These are phyloP conservation scores for Volucella bombylans DNA, from an alignment of 2,888 invertebrate genomes.

Conservation along the genomic window DNA sequence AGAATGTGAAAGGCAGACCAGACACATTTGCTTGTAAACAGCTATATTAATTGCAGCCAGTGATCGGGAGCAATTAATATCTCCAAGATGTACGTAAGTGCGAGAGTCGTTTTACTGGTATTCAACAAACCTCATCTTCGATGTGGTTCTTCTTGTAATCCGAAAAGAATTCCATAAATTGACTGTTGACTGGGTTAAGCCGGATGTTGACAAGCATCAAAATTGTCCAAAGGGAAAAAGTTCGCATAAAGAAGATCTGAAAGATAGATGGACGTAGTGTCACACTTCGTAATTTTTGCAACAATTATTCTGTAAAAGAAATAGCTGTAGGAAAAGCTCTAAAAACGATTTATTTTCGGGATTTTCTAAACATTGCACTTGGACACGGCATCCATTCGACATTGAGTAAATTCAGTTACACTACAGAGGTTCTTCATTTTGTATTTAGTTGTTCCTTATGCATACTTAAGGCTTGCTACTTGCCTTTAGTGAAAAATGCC, in stretches of 20 bases:
- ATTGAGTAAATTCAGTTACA: no score
- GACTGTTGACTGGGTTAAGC: slow-evolving; percentile 25
- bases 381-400: no score
- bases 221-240: slow-evolving; percentile 1
- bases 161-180: slow-evolving; percentile 78
- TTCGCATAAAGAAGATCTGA: slow-evolving; percentile 26
- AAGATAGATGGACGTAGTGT: neutral
- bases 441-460: no score
- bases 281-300: no score
- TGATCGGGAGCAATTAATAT: slow-evolving; percentile 60
- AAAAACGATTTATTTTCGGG: no score
- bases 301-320: no score
- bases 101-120: neutral
- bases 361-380: no score
- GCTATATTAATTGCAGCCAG: slow-evolving; percentile 32
- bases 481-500: no score
- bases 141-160: slow-evolving; percentile 80
- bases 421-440: no score
- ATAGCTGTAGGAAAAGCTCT: no score
- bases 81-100: slow-evolving; percentile 8
- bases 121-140: slow-evolving; percentile 77
- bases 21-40: slow-evolving; percentile 14
- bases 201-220: neutral
- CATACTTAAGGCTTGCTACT: no score
- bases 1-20: slow-evolving; percentile 12